Base-by-base conservation (phyloP, 2,113 vertebrate species). In the Aplodontia rufa region DNA sequence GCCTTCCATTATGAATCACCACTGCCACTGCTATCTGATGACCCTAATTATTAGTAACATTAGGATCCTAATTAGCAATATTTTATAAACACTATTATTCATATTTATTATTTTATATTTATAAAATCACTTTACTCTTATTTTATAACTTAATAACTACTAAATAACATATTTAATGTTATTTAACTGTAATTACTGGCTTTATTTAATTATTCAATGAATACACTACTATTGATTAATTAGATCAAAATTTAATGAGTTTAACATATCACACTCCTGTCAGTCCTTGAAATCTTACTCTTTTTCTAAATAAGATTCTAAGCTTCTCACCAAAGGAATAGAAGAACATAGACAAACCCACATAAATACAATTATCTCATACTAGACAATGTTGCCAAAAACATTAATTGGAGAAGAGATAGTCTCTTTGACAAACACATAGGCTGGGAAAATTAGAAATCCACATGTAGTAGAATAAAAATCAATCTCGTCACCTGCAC, bases 211-310 rank as follows among this genome's bases (percentile, higher is more conserved):
- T 79, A 1, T 42, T 81, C 42, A 68, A 12, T 55, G 55, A 35
- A 1, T 79, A 55, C 69, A 86, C 51, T 26, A 79, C 42, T 85
- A 60, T 47, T 32, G 69, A 80, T 49, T 71, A 86, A 86, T 90
- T 69, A 32, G 37, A 78, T 3, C 53, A 96, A 20, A 60, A 55
- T 12, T 19, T 66, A 81, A 94, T 75, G 40, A 76, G 19, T 47
- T 64, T 78, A 94, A 86, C 22, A 35, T n/a, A 83, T 53, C 64
- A 64, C 19, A 45, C 9, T 87, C 49, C 32, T n/a, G 45, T 19
- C 35, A 22, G 24, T 92, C 35, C 62, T 91, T 53, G 47, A 90
- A 94, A 90, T 60, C 30, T 75, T 82, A 76, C 40, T 95, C 45
- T 66, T 87, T 53, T 76, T 64, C 49, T 93, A 42, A 87, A 6